A percentile compares a stretch with the other conserved stretches of the same genome.
These are phyloP conservation scores for Phortica okadai DNA, from an alignment of 2,888 invertebrate species.

Conservation along the genomic window DNA sequence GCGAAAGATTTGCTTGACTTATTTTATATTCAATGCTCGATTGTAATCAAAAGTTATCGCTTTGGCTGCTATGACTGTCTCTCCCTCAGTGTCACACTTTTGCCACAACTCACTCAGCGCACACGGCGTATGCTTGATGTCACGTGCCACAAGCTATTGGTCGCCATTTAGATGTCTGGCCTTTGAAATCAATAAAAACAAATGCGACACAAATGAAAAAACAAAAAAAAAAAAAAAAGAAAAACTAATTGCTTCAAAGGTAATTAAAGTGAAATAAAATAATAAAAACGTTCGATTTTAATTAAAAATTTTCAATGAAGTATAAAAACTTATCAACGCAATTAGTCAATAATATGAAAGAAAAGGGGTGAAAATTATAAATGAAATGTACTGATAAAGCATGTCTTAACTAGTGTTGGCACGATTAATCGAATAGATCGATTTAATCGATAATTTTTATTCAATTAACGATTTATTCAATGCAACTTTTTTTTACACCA, in stretches of 20 bases:
- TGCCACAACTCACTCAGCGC: not conserved
- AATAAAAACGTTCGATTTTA: constrained; percentile 56
- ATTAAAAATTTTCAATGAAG: constrained; percentile 62
- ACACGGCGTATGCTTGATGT: not conserved
- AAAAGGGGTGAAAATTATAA: not conserved
- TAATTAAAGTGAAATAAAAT: constrained; percentile 24
- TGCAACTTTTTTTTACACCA: too few relatives aligned
- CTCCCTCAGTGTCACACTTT: not conserved
- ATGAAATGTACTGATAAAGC: not conserved
- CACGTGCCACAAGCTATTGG: constrained; percentile 17
- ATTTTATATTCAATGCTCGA: constrained; percentile 74
- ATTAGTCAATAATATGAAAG: not conserved
- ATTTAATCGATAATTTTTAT: too few relatives aligned
- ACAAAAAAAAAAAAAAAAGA: not conserved
- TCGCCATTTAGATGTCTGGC: constrained; percentile 16
- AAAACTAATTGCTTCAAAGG: not conserved
- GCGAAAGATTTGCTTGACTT: constrained; percentile 49
- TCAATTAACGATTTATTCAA: too few relatives aligned
- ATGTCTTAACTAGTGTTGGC: not conserved
- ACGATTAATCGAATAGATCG: too few relatives aligned
- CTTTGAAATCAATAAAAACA: constrained; percentile 18
- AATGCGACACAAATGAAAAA: not conserved
- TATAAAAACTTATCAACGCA: constrained; percentile 5
- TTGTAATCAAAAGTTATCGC: constrained; percentile 75
- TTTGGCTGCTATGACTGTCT: constrained; percentile 34